Conservation (phyloP, 2,797 vertebrate genomes). For the Corythornis leucogaster region DNA sequence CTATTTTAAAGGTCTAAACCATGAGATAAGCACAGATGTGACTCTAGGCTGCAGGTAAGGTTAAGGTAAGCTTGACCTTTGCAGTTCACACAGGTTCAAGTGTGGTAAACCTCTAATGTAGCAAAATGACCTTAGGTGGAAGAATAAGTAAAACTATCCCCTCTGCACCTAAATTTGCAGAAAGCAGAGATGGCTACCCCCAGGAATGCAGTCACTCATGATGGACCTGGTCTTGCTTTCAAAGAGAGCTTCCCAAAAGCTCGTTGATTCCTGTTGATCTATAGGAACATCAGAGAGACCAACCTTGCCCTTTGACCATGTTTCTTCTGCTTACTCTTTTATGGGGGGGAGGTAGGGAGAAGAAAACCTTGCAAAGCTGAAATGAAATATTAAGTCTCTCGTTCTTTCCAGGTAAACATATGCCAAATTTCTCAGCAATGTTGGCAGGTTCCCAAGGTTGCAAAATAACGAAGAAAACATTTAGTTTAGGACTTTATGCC, state of each 20-base stretch:
- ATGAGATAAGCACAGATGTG: not conserved
- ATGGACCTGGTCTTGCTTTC: not conserved
- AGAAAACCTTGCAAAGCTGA: slow-evolving; percentile 57
- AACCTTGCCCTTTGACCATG: not conserved
- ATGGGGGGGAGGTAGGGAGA: not conserved
- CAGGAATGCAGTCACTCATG: not conserved
- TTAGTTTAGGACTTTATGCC: slow-evolving; percentile 61
- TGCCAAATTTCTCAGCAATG: slow-evolving; percentile 73
- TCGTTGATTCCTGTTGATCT: not conserved
- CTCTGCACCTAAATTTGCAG: rapidly evolving
- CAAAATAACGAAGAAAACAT: slow-evolving; percentile 78
- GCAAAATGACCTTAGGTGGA: not conserved
- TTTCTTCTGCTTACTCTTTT: not conserved
- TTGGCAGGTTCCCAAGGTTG: slow-evolving; percentile 70
- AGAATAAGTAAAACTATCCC: not conserved
- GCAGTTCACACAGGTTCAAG: not conserved
- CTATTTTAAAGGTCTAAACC: not conserved
- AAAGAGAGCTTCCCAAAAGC: not conserved
- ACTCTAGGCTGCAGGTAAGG: not conserved
- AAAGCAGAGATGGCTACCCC: not conserved
- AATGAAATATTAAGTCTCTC: slow-evolving; percentile 72
- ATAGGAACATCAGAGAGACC: not conserved
- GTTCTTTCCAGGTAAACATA: slow-evolving; percentile 76
- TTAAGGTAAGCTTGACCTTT: not conserved
- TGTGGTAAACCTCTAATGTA: rapidly evolving